Evolutionary conservation across 2,797 vertebrate species (phyloP), one percentile per base, ranked within the genome.

Genomic region (Helicolenus hilgendorfi): DNA sequence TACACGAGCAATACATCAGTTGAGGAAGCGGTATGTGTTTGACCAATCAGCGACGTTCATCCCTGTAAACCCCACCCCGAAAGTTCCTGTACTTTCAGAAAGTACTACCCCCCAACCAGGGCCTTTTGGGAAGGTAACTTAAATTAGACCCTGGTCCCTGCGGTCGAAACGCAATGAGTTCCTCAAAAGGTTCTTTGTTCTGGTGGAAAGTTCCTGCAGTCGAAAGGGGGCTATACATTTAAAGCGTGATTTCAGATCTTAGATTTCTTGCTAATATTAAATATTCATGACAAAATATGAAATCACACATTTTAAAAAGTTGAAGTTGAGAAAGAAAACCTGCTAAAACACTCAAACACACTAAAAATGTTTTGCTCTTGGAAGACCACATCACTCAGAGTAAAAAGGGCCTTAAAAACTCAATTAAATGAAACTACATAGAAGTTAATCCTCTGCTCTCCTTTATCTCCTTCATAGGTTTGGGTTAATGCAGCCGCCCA

Each of bases 401-500:
- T 55, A 69, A 70, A 55, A n/a, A 53, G 6, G 7, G 18, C 22
- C 4, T 33, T 78, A 11, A 41, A 84, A 86, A 29, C 18, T 29
- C 38, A 53, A 56, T 38, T 5, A 11, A 65, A 73, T 58, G 3
- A 56, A 72, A 80, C 56, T 13, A 7, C n/a, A n/a, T 3, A 29
- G 2, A 2, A 41, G 5, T 58, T 24, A 1, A 56, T 89, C 5
- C 10, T 53, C 15, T 70, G 6, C 20, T 89, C 3, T 72, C 0
- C 14, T 87, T 24, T 20, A 14, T 85, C 29, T 74, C 35, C 24
- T 29, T 38, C 15, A 20, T 8, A 97, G 97, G 96, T 97, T 55
- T 98, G 97, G 97, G 94, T 97, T 41, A 94, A 97, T 87, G 97
- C 97, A 38, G 96, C 97, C 14, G 96, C 96, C n/a, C 97, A 98